A percentile compares a stretch with the other conserved stretches of the same genome.
Conservation (phyloP, 2,797 vertebrate species). For the Danio albolineatus region DNA sequence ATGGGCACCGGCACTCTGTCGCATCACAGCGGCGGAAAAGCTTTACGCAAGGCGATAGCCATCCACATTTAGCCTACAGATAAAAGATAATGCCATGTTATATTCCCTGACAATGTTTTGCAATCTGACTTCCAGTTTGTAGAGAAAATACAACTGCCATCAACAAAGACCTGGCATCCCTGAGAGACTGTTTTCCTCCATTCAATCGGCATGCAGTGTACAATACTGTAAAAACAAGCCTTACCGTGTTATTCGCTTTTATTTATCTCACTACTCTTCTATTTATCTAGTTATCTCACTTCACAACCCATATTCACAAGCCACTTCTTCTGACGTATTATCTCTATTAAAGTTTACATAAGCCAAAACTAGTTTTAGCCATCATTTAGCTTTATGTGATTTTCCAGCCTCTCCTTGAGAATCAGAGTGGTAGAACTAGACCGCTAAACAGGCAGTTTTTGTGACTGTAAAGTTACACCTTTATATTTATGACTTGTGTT, state of each 20-base stretch:
- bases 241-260: too few species aligned
- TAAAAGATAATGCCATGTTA: conserved; percentile 34
- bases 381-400: not conserved
- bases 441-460: too few species aligned
- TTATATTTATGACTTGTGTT: too few species aligned
- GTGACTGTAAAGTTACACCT: too few species aligned
- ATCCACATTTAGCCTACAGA: conserved; percentile 29
- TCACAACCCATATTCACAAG: too few species aligned
- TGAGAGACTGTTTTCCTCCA: not conserved
- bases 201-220: conserved; percentile 5
- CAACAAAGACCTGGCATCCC: conserved; percentile 50
- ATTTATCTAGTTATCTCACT: too few species aligned
- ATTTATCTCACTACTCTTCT: too few species aligned
- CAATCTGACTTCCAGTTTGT: conserved; percentile 12
- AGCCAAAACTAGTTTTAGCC: not conserved
- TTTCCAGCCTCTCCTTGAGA: not conserved
- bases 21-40: conserved; percentile 2
- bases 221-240: not conserved
- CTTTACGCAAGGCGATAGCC: conserved; percentile 26
- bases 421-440: too few species aligned
- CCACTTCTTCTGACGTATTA: not conserved
- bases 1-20: conserved; percentile 29
- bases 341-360: too few species aligned
- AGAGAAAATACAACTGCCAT: conserved; percentile 19
- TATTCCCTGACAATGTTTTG: conserved; percentile 37